Conservation (phyloP, 2,888 invertebrate genomes). For the Cybosia mesomella region DNA sequence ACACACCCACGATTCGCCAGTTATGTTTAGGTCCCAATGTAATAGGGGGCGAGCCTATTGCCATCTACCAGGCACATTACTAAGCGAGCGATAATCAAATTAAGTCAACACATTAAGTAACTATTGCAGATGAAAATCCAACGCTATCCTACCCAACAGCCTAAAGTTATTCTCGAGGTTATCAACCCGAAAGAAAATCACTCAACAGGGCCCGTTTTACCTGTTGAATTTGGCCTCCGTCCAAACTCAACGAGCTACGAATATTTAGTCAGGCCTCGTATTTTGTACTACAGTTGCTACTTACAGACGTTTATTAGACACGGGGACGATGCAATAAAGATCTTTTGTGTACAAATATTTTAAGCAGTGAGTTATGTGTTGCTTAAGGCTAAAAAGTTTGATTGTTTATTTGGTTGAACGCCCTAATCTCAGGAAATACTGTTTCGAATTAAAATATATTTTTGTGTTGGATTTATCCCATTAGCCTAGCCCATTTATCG, state of each 20-base stretch:
- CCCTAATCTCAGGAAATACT: too few species aligned
- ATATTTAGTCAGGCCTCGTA: constrained; percentile 12
- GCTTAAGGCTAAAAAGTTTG: not conserved
- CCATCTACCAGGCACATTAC: too few species aligned
- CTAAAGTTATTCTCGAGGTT: not conserved
- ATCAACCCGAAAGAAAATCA: constrained; percentile 7
- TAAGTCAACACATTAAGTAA: not conserved
- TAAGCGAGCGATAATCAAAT: too few species aligned
- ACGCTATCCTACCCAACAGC: not conserved
- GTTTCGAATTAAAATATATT: too few species aligned
- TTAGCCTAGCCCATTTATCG: too few species aligned
- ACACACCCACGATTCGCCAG: too few species aligned
- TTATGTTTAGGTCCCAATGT: too few species aligned
- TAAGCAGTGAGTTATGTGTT: not conserved
- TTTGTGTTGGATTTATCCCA: too few species aligned
- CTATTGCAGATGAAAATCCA: not conserved
- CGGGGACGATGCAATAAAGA: constrained; percentile 1
- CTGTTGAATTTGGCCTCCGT: constrained; percentile 65
- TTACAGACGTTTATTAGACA: constrained; percentile 8
- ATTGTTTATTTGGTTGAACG: too few species aligned
- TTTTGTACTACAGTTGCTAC: not conserved
- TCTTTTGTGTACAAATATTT: not conserved
- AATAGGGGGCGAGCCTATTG: too few species aligned
- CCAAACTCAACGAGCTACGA: constrained; percentile 56
- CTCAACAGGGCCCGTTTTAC: constrained; percentile 39